Conservation (phyloP, 2,888 invertebrate species). For the Entomobrya multifasciata region DNA sequence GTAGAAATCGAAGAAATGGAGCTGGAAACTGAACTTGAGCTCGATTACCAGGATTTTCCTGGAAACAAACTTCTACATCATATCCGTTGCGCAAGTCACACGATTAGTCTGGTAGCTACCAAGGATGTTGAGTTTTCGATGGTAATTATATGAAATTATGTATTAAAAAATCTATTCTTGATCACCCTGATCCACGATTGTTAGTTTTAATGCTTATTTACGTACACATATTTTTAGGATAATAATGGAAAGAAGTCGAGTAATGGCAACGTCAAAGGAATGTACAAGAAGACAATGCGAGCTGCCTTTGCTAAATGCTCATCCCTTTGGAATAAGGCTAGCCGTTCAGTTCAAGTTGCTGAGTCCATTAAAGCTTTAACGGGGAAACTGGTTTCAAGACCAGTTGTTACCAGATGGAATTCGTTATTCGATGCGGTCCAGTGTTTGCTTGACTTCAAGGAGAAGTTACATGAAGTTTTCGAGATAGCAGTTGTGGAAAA, state of each 20-base stretch:
- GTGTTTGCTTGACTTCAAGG: neutral
- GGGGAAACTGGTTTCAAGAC: neutral
- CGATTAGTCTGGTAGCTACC: neutral
- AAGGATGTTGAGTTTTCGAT: neutral
- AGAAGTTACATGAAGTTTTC: neutral
- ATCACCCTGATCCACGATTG: no score
- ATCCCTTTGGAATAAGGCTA: neutral
- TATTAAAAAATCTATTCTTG: no score
- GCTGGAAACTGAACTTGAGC: no score
- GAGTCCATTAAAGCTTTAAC: neutral
- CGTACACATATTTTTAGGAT: neutral
- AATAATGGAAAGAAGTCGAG: no score
- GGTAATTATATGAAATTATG: no score
- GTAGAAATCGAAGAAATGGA: no score
- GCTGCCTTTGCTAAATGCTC: neutral
- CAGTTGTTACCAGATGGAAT: neutral
- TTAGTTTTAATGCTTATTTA: no score
- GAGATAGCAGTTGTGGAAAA: neutral
- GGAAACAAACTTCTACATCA: no score
- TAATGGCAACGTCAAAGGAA: no score
- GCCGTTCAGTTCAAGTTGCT: neutral
- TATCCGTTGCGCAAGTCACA: neutral
- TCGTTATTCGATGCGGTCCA: neutral
- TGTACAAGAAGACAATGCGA: neutral
- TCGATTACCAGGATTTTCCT: no score